A percentile compares a stretch with the other conserved stretches of the same genome.
These are phyloP conservation scores for Donacobius atricapilla DNA, from an alignment of 2,113 vertebrate species.

Conservation along the genomic window DNA sequence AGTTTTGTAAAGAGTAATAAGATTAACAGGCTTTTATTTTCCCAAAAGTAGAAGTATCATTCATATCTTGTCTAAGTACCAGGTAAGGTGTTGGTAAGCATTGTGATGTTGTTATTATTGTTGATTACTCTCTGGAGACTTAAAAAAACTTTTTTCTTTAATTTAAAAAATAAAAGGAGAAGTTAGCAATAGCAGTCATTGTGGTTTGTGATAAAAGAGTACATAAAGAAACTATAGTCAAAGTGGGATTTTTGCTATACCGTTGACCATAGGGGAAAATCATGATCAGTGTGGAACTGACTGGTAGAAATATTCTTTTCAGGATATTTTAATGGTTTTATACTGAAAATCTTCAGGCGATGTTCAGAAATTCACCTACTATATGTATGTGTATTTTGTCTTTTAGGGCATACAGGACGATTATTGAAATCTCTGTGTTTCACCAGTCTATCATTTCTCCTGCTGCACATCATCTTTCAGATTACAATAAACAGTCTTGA, in stretches of 20 bases:
- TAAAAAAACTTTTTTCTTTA: background rate
- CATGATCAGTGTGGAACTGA: background rate
- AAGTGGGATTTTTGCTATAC: background rate
- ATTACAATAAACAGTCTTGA: constrained; percentile 93
- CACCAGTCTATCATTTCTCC: constrained; percentile 91
- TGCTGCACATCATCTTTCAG: constrained; percentile 96
- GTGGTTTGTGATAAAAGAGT: background rate
- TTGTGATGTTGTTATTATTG: background rate
- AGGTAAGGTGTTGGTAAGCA: background rate
- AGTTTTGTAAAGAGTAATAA: background rate
- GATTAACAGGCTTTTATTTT: background rate
- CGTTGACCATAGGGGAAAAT: background rate
- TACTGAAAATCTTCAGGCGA: background rate
- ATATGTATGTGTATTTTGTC: constrained; percentile 13
- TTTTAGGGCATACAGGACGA: constrained; percentile 90
- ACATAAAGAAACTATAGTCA: background rate
- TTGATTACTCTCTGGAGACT: background rate
- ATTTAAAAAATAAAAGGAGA: background rate
- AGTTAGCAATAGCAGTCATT: background rate
- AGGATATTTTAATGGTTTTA: background rate
- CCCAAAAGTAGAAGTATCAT: background rate
- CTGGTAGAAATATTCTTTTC: background rate
- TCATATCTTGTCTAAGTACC: background rate
- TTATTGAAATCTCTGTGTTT: constrained; percentile 94
- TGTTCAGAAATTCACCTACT: background rate